phyloP scores from a whole-genome alignment of 2,888 invertebrate species.

The Drosophila stalkeri region DNA sequence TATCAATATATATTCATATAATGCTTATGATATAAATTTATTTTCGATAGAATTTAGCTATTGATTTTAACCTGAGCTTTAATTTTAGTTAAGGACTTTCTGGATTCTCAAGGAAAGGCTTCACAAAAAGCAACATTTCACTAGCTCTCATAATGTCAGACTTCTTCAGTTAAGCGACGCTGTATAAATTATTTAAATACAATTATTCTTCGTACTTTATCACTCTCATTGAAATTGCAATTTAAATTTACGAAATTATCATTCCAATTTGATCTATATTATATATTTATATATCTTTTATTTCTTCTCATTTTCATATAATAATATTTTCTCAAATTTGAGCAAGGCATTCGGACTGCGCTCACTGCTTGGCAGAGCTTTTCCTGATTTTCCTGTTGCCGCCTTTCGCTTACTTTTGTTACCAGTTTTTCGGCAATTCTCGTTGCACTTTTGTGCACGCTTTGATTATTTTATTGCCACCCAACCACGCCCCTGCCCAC shows the following conservation, averaged over 20 bases:
- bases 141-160: neutral
- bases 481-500: neutral
- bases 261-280: conserved; percentile 1
- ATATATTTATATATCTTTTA: neutral
- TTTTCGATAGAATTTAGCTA: no score
- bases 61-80: no score
- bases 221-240: neutral
- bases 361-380: neutral
- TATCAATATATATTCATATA: no score
- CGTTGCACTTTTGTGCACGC: conserved; percentile 75
- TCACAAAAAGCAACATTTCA: no score
- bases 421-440: conserved; percentile 72
- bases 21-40: no score
- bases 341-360: conserved; percentile 14
- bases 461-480: conserved; percentile 78
- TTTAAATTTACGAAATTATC: neutral
- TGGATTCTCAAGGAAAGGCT: no score
- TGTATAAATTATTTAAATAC: neutral
- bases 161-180: no score
- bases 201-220: neutral
- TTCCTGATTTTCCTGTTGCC: conserved; percentile 20
- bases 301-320: neutral
- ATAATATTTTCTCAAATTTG: neutral
- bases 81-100: no score
- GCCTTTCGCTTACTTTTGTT: conserved; percentile 63